These are phyloP conservation scores for Pimephales promelas DNA, from an alignment of 2,113 vertebrate genomes.

Conservation along the genomic window DNA sequence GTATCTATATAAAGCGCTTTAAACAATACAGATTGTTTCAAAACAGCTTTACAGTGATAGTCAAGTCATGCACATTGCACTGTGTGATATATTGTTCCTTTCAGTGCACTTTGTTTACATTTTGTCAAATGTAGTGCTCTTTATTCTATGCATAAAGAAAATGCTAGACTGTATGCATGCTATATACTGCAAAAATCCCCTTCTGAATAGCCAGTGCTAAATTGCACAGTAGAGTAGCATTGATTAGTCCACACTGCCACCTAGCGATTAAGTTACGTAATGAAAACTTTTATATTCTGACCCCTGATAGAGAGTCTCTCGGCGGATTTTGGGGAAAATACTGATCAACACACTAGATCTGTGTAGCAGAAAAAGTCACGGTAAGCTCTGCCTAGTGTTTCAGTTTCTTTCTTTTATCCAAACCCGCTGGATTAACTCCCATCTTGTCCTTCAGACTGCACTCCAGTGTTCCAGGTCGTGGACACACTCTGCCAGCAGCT, in stretches of 20 bases:
- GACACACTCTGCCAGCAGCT: conserved; percentile 65
- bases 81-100: not conserved
- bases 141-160: not conserved
- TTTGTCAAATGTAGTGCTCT: no score
- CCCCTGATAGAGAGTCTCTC: not conserved
- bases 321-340: conserved; percentile 12
- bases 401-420: not conserved
- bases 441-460: conserved; percentile 51
- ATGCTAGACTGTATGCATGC: not conserved
- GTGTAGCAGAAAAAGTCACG: conserved; percentile 2
- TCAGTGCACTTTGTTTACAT: not conserved
- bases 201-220: not conserved
- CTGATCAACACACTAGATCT: conserved; percentile 22
- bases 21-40: no score
- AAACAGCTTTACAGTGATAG: no score
- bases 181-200: not conserved
- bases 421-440: not conserved
- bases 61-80: not conserved
- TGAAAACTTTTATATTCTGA: not conserved
- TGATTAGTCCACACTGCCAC: conserved; percentile 43
- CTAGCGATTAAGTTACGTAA: conserved; percentile 45
- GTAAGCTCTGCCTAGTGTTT: not conserved
- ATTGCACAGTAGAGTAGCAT: no score
- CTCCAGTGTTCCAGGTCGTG: conserved; percentile 64
- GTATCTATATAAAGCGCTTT: no score